Conservation (phyloP, 37 sponge, comb jelly and placozoan species). For the Hormiphora californensis region DNA sequence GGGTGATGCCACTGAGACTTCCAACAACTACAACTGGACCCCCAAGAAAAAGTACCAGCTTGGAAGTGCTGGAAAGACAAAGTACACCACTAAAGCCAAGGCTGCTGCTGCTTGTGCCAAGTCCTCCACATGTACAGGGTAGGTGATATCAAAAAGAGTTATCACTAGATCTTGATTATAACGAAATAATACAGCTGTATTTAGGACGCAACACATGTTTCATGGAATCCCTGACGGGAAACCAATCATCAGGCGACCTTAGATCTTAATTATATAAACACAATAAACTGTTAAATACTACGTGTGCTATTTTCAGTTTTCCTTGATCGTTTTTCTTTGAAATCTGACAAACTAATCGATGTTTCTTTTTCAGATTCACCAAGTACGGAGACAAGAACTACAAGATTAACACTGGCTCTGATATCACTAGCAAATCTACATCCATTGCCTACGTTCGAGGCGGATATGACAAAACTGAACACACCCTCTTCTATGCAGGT, state of each 20-base stretch:
- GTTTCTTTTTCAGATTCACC: too few species aligned
- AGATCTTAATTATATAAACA: too few species aligned
- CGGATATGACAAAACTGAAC: neutral
- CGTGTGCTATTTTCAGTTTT: too few species aligned
- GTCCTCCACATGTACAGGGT: neutral
- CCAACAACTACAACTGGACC: neutral
- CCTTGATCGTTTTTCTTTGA: too few species aligned
- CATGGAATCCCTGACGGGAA: too few species aligned
- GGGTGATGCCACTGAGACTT: neutral
- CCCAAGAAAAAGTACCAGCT: neutral
- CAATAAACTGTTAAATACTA: too few species aligned
- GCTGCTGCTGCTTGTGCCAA: neutral
- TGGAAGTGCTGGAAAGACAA: neutral
- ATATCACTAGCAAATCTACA: neutral
- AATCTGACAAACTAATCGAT: too few species aligned
- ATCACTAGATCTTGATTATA: too few species aligned
- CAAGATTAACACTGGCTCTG: neutral
- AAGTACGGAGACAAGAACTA: neutral
- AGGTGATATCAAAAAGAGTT: too few species aligned
- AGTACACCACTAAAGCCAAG: neutral
- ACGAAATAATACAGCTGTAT: too few species aligned
- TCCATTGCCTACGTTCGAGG: neutral
- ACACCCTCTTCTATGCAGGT: slow-evolving; percentile 1
- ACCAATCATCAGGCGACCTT: too few species aligned
- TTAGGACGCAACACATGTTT: too few species aligned